A percentile compares a stretch with the other conserved stretches of the same genome.
Conservation (phyloP, 2,888 invertebrate genomes). For the Mesoligia furuncula region DNA sequence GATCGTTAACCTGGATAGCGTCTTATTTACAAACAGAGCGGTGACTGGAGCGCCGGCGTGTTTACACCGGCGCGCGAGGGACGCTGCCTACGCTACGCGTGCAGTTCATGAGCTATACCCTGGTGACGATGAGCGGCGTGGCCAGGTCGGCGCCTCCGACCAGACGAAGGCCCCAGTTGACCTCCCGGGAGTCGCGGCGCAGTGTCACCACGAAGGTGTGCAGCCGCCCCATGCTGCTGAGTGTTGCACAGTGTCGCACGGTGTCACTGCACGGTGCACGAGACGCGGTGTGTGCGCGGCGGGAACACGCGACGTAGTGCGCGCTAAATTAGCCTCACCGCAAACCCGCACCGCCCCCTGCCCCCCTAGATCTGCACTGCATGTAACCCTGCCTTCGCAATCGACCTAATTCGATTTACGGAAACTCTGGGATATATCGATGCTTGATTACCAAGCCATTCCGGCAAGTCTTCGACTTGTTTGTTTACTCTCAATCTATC, state of each 20-base stretch:
- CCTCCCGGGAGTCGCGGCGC: slow-evolving; percentile 92
- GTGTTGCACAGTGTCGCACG: slow-evolving; percentile 33
- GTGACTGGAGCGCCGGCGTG: slow-evolving; percentile 76
- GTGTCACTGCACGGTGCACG: slow-evolving; percentile 77
- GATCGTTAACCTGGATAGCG: slow-evolving; percentile 59
- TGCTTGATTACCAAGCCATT: slow-evolving; percentile 51
- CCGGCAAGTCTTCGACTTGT: slow-evolving; percentile 67
- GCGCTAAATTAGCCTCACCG: slow-evolving; percentile 85
- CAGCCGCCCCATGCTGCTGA: slow-evolving; percentile 91
- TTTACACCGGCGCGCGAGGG: slow-evolving; percentile 79
- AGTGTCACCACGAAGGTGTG: slow-evolving; percentile 94
- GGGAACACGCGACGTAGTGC: slow-evolving; percentile 86
- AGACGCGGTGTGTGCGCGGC: slow-evolving; percentile 82
- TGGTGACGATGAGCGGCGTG: slow-evolving; percentile 96
- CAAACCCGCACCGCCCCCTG: slow-evolving; percentile 79
- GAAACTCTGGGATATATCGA: slow-evolving; percentile 79
- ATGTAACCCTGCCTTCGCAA: slow-evolving; percentile 84
- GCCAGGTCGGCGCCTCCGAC: slow-evolving; percentile 96
- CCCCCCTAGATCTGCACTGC: slow-evolving; percentile 76
- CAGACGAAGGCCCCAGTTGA: slow-evolving; percentile 96
- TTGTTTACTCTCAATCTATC: slow-evolving; percentile 68
- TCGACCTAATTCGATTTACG: slow-evolving; percentile 86
- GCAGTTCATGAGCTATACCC: slow-evolving; percentile 90
- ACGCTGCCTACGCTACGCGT: slow-evolving; percentile 34
- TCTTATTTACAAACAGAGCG: slow-evolving; percentile 66